Evolutionary conservation across 2,797 vertebrate genomes (phyloP), one percentile per base, ranked within the genome.

Genomic region (Falco cherrug): DNA sequence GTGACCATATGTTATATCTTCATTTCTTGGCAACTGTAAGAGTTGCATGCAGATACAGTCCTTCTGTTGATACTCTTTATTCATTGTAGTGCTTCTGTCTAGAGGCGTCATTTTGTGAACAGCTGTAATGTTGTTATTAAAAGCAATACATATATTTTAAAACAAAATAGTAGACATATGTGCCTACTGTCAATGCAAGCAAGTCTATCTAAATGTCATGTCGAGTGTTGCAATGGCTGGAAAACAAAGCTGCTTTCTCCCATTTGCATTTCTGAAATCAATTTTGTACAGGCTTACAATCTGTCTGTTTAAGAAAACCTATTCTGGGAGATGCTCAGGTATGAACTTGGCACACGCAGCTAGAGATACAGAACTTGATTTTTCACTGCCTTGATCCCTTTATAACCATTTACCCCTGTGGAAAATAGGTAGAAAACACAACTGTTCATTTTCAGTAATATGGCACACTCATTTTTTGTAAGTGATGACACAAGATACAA

Each of bases 51-150:
- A 94, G 89, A 94, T 95, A 93, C 71, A 10, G 20, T 91, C 84
- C 95, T 95, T 96, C 96, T 95, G 87, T 95, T 89, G 90, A 95
- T 87, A 85, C 81, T 96, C 84, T 90, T 67, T 97, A 95, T 84
- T 96, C 92, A 86, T 95, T 96, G 94, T 64, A 31, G 84, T 96
- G 80, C 91, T 97, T 96, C 93, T 94, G 77, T 96, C 93, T 97
- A 90, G 93, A 97, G 95, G 91, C 90, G 82, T 97, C 87, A 83
- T 95, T 97, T 95, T 95, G 91, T 86, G 93, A 97, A 97, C 96
- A 98, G 97, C 97, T 97, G 96, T 95, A 98, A 97, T 96, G 92
- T 89, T 95, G 94, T 96, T 97, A 96, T 97, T 97, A 97, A 97
- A 98, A 98, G 94, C 91, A 94, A 87, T 95, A 94, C 82, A 75